Conservation (phyloP, 2,888 invertebrate species). For the Colostygia pectinataria region DNA sequence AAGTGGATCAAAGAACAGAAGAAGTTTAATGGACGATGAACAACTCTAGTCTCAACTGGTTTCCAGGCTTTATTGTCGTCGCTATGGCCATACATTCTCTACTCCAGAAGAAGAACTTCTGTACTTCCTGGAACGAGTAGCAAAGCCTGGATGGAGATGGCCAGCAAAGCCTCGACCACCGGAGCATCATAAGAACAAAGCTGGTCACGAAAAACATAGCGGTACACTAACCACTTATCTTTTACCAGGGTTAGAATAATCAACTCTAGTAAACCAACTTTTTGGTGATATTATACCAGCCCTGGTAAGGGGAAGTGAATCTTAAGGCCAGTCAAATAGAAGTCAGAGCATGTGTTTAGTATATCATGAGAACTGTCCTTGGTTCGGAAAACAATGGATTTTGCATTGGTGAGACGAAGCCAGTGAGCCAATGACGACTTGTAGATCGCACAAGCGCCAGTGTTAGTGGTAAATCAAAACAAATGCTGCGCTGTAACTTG, state of each 20-base stretch:
- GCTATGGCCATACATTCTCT: slow-evolving; percentile 86
- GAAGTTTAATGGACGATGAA: too few species aligned
- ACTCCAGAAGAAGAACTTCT: slow-evolving; percentile 89
- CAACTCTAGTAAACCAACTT: background rate
- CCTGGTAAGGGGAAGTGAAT: background rate
- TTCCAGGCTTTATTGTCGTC: slow-evolving; percentile 89
- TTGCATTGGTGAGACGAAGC: too few species aligned
- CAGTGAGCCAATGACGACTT: too few species aligned
- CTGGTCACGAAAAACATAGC: slow-evolving; percentile 68
- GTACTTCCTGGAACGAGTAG: slow-evolving; percentile 91
- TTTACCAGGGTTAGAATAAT: background rate
- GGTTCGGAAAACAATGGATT: too few species aligned
- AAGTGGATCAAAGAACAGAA: too few species aligned
- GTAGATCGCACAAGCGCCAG: too few species aligned
- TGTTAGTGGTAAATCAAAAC: too few species aligned
- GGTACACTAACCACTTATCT: slow-evolving; percentile 35
- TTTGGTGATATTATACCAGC: background rate
- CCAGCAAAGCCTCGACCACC: slow-evolving; percentile 86
- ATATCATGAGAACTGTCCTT: too few species aligned
- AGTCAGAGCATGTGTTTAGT: too few species aligned
- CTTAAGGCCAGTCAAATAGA: too few species aligned
- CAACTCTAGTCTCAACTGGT: background rate
- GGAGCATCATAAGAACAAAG: slow-evolving; percentile 85
- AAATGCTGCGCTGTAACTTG: too few species aligned
- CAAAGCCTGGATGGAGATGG: slow-evolving; percentile 94